Evolutionary conservation across 2,888 invertebrate genomes (phyloP).

Genomic region (Cactoblastis cactorum): DNA sequence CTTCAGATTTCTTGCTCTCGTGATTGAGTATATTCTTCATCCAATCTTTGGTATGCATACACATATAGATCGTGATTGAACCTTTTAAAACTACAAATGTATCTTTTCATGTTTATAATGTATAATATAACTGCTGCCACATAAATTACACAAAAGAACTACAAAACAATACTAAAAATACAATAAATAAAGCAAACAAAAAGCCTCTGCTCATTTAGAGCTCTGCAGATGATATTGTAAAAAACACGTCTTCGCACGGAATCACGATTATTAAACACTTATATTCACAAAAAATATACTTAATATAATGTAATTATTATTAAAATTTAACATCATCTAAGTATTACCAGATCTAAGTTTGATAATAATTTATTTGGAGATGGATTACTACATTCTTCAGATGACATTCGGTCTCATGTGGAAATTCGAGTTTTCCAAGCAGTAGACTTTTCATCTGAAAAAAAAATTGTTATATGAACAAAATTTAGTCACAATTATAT

Average conservation of each 20-base stretch:
- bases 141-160: slow-evolving; percentile 1
- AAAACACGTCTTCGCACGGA: not conserved
- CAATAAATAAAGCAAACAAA: slow-evolving; percentile 19
- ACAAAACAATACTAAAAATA: slow-evolving; percentile 11
- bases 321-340: slow-evolving; percentile 44
- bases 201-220: slow-evolving; percentile 23
- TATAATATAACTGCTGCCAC: slow-evolving; percentile 1
- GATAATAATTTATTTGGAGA: slow-evolving; percentile 42
- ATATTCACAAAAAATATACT: slow-evolving; percentile 12
- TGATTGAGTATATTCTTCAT: slow-evolving; percentile 26
- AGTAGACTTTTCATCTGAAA: slow-evolving; percentile 69
- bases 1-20: slow-evolving; percentile 22
- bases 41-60: slow-evolving; percentile 32
- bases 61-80: not conserved
- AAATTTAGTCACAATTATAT: not conserved
- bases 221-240: not conserved
- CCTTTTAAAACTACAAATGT: not conserved
- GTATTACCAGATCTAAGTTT: slow-evolving; percentile 60
- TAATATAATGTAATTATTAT: slow-evolving; percentile 15
- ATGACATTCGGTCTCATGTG: slow-evolving; percentile 54
- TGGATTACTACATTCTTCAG: slow-evolving; percentile 33
- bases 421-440: slow-evolving; percentile 78
- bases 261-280: slow-evolving; percentile 1
- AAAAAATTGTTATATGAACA: slow-evolving; percentile 11
- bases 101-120: slow-evolving; percentile 2